Conservation (phyloP, 2,113 vertebrate species). For the Cynopterus brachyotis region DNA sequence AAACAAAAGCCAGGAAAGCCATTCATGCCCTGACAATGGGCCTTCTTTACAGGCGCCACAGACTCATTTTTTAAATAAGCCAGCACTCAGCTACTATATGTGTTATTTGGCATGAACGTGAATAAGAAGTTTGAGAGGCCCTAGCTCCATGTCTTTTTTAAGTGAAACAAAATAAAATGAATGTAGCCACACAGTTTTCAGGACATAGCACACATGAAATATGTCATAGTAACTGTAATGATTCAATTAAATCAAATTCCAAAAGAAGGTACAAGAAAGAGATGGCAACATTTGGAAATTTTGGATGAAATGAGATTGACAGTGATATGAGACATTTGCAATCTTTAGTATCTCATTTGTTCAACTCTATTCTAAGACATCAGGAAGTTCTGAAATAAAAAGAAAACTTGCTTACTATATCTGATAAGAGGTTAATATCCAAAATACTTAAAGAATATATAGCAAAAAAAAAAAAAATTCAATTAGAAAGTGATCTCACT, state of each 20-base stretch:
- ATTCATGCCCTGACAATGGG: background rate
- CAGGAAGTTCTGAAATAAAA: background rate
- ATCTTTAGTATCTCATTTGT: background rate
- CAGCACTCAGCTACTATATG: background rate
- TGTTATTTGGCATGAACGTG: background rate
- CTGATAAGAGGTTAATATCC: background rate
- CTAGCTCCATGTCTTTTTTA: background rate
- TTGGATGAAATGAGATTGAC: background rate
- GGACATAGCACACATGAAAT: background rate
- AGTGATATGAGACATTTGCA: background rate
- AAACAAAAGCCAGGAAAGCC: conserved; percentile 42
- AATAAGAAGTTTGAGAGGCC: background rate
- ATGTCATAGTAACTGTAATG: background rate
- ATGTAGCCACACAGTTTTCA: background rate
- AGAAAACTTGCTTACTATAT: background rate
- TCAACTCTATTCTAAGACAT: background rate
- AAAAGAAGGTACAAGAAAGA: background rate
- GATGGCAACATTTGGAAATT: background rate
- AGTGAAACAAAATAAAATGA: conserved; percentile 35
- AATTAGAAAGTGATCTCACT: background rate
- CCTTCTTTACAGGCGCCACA: background rate
- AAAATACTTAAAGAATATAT: background rate
- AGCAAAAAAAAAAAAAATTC: background rate
- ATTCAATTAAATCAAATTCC: conserved; percentile 4
- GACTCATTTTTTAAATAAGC: conserved; percentile 30